These are phyloP conservation scores for Drosophila acutilabella DNA, from an alignment of 2,888 invertebrate species.

Conservation along the genomic window DNA sequence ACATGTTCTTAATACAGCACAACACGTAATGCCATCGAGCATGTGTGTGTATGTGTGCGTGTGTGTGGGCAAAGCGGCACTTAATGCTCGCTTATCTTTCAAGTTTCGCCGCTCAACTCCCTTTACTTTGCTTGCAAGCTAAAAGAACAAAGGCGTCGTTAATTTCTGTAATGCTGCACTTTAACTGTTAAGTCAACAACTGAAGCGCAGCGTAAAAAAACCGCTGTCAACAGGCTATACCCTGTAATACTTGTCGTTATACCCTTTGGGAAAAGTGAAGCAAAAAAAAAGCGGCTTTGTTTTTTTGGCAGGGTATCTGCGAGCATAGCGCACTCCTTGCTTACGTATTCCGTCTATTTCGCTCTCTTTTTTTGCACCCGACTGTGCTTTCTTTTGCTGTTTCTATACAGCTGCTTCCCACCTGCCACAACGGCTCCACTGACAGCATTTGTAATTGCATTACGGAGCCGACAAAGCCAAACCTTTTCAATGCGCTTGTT, in stretches of 20 bases:
- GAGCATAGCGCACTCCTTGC: not conserved
- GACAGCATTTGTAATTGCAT: slow-evolving; percentile 76
- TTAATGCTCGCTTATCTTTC: not conserved
- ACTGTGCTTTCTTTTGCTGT: slow-evolving; percentile 32
- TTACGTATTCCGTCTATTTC: not conserved
- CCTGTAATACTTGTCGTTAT: slow-evolving; percentile 1
- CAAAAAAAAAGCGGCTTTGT: not conserved
- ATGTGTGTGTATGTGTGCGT: not conserved
- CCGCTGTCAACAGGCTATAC: not conserved
- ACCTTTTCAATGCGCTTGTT: slow-evolving; percentile 58
- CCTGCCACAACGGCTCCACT: slow-evolving; percentile 29
- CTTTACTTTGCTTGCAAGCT: slow-evolving; percentile 2
- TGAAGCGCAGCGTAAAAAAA: slow-evolving; percentile 37
- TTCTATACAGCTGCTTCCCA: not conserved
- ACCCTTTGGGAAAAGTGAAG: not conserved
- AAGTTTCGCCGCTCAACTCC: not conserved
- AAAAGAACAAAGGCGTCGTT: slow-evolving; percentile 57
- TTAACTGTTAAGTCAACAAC: slow-evolving; percentile 76
- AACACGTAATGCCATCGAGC: slow-evolving; percentile 1
- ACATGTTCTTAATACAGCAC: slow-evolving; percentile 5
- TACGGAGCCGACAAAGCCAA: slow-evolving; percentile 72
- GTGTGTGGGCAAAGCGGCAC: slow-evolving; percentile 1
- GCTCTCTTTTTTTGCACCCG: not conserved
- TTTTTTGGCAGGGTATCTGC: not conserved
- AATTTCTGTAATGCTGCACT: slow-evolving; percentile 75